Conservation (phyloP, 2,797 vertebrate genomes). For the Oreortyx pictus region DNA sequence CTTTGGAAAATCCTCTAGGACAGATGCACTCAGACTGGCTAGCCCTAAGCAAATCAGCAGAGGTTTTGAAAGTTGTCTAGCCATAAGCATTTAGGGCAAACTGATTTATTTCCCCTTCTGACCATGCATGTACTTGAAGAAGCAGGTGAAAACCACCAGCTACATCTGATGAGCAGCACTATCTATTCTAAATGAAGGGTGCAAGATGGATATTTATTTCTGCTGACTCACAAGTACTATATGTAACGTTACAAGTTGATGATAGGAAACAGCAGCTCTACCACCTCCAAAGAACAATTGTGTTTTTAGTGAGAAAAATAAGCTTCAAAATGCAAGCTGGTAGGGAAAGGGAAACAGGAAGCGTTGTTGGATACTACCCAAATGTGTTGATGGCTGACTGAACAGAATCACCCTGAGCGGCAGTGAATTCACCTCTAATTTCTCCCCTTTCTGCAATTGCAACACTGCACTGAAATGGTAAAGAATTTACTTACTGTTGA, state of each 20-base stretch:
- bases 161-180: neutral
- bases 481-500: neutral
- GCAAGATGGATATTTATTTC: neutral
- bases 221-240: neutral
- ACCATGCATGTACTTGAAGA: neutral
- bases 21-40: neutral
- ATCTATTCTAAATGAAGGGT: neutral
- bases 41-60: neutral
- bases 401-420: neutral
- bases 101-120: neutral
- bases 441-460: neutral
- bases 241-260: neutral
- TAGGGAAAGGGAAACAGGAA: neutral
- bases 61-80: neutral
- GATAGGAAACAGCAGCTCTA: neutral
- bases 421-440: neutral
- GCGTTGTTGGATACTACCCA: neutral
- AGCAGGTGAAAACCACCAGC: neutral
- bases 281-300: neutral
- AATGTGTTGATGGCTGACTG: neutral
- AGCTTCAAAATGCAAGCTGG: neutral
- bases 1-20: neutral
- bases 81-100: fast-evolving
- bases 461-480: neutral
- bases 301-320: neutral